phyloP scores from a whole-genome alignment of 1,140 invertebrate species.

The Dufourea novaeangliae region DNA sequence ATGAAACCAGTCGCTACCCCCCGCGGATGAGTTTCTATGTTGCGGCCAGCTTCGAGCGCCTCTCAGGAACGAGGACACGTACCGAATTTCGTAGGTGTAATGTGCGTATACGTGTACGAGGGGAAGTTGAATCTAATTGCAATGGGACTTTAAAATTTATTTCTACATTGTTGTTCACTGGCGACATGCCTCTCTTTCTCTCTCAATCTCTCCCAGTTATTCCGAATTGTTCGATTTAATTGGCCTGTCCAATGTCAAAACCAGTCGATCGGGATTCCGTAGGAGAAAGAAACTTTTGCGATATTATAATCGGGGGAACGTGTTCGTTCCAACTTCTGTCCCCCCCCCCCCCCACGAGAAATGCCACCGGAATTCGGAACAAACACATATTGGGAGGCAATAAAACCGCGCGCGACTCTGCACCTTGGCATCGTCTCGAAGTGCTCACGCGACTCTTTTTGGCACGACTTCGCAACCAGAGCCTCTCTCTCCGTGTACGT shows the following conservation, averaged over 20 bases:
- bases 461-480: slow-evolving; percentile 20
- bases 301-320: too few relatives aligned
- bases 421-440: slow-evolving; percentile 44
- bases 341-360: background rate
- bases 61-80: background rate
- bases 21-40: background rate
- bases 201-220: too few relatives aligned
- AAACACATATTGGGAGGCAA: background rate
- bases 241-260: background rate
- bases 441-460: slow-evolving; percentile 40
- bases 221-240: too few relatives aligned
- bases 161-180: too few relatives aligned
- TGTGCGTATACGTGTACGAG: background rate
- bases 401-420: slow-evolving; percentile 32
- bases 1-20: slow-evolving; percentile 7
- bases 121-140: slow-evolving; percentile 14
- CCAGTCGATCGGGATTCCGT: too few relatives aligned
- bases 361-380: background rate
- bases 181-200: too few relatives aligned
- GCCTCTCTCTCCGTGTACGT: background rate
- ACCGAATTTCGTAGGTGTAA: slow-evolving; percentile 6
- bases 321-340: background rate
- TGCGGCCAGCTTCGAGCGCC: background rate
- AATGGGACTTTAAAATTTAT: too few relatives aligned
- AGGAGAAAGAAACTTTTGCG: too few relatives aligned